phyloP scores from a whole-genome alignment of 2,888 invertebrate species.

The Andricus quercusramuli region DNA sequence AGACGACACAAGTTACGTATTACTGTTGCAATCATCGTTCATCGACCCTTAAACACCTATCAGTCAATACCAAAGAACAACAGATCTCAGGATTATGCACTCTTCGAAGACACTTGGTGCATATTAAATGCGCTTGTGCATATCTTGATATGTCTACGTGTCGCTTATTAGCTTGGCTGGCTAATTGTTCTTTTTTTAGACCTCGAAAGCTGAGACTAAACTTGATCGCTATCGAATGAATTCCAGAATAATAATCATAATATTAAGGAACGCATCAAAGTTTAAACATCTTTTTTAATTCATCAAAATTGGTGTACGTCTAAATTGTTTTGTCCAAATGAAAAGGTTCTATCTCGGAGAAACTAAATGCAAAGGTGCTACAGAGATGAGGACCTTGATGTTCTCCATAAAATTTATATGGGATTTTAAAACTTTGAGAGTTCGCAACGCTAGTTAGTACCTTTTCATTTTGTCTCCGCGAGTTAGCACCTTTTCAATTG shows the following conservation, averaged over 20 bases:
- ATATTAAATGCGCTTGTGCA: constrained; percentile 16
- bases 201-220: constrained; percentile 9
- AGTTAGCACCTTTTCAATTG: too few relatives aligned
- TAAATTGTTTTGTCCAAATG: too few relatives aligned
- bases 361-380: too few relatives aligned
- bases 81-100: constrained; percentile 34
- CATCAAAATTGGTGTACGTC: too few relatives aligned
- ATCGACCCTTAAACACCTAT: constrained; percentile 36
- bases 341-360: too few relatives aligned
- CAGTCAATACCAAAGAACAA: constrained; percentile 35
- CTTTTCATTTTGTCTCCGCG: too few relatives aligned
- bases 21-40: constrained; percentile 52
- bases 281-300: too few relatives aligned
- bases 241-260: background rate
- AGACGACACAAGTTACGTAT: constrained; percentile 55
- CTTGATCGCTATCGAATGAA: background rate
- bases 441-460: too few relatives aligned
- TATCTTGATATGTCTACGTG: constrained; percentile 13
- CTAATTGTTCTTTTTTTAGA: constrained; percentile 9
- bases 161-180: background rate
- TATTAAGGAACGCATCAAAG: too few relatives aligned
- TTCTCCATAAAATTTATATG: too few relatives aligned
- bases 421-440: too few relatives aligned
- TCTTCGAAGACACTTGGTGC: constrained; percentile 10
- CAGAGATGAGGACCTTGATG: too few relatives aligned